These are phyloP conservation scores for Holothuria glaberrima DNA, from an alignment of 35 echinoderm and acorn worm species.

Conservation along the genomic window DNA sequence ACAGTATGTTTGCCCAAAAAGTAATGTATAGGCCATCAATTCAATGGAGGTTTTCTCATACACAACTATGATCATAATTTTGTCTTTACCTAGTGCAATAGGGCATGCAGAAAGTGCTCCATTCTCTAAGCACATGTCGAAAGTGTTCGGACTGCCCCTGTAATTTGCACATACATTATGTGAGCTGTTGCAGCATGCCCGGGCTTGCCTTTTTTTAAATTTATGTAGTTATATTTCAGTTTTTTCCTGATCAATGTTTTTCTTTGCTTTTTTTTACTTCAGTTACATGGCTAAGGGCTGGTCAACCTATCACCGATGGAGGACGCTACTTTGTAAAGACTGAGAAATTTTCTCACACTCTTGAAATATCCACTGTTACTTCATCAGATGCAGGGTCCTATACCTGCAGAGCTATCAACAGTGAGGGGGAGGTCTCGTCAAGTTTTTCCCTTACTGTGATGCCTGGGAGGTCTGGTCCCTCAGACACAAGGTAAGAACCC, in stretches of 20 bases:
- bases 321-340: slow-evolving; percentile 68
- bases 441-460: slow-evolving; percentile 80
- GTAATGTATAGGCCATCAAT: too few species aligned
- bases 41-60: too few species aligned
- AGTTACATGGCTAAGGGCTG: slow-evolving; percentile 89
- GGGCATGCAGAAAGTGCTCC: too few species aligned
- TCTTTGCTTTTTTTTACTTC: background rate
- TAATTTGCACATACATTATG: too few species aligned
- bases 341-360: slow-evolving; percentile 88
- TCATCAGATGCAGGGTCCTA: slow-evolving; percentile 80
- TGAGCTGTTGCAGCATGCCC: too few species aligned
- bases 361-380: slow-evolving; percentile 70
- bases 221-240: too few species aligned
- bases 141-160: too few species aligned
- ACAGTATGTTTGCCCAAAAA: too few species aligned
- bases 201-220: too few species aligned
- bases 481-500: slow-evolving; percentile 26
- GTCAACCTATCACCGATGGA: slow-evolving; percentile 67
- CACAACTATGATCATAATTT: too few species aligned
- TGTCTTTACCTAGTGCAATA: too few species aligned
- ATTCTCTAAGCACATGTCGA: too few species aligned
- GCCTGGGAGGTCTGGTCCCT: slow-evolving; percentile 30
- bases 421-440: slow-evolving; percentile 74
- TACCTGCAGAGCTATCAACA: slow-evolving; percentile 79
- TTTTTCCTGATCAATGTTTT: background rate